Conservation (phyloP, 23 tunicate genomes). For the Diplosoma virens region DNA sequence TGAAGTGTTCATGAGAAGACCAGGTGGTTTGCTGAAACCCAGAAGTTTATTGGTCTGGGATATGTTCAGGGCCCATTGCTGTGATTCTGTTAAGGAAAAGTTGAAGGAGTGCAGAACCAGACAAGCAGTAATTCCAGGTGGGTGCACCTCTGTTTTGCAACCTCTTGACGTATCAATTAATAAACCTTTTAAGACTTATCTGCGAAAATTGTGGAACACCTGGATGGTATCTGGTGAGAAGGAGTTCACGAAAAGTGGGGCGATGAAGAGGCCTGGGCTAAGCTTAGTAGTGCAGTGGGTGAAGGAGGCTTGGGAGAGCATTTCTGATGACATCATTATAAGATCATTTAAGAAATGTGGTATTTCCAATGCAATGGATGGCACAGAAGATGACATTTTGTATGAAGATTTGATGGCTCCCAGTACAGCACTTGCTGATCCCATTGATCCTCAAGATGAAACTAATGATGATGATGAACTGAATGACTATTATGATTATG, state of each 20-base stretch:
- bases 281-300: not conserved
- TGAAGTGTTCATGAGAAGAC: slow-evolving; percentile 6
- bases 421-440: too few species aligned
- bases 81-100: slow-evolving; percentile 14
- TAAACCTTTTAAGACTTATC: not conserved
- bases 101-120: slow-evolving; percentile 1
- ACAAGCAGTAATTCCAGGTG: slow-evolving; percentile 32
- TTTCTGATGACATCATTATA: too few species aligned
- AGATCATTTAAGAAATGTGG: too few species aligned
- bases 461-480: too few species aligned
- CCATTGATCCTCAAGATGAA: too few species aligned
- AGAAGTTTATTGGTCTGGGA: slow-evolving; percentile 16
- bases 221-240: slow-evolving; percentile 11
- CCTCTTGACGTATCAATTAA: not conserved
- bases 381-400: too few species aligned
- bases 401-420: too few species aligned
- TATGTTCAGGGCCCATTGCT: slow-evolving; percentile 11
- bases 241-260: not conserved
- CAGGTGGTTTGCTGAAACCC: slow-evolving; percentile 7
- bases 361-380: too few species aligned
- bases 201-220: not conserved
- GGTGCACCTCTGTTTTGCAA: slow-evolving; percentile 12
- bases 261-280: slow-evolving; percentile 2
- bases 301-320: too few species aligned
- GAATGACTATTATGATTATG: too few species aligned